A percentile compares a stretch with the other conserved stretches of the same genome.
phyloP scores from a whole-genome alignment of 1,140 invertebrate species.

The Drosophila kurseongensis region DNA sequence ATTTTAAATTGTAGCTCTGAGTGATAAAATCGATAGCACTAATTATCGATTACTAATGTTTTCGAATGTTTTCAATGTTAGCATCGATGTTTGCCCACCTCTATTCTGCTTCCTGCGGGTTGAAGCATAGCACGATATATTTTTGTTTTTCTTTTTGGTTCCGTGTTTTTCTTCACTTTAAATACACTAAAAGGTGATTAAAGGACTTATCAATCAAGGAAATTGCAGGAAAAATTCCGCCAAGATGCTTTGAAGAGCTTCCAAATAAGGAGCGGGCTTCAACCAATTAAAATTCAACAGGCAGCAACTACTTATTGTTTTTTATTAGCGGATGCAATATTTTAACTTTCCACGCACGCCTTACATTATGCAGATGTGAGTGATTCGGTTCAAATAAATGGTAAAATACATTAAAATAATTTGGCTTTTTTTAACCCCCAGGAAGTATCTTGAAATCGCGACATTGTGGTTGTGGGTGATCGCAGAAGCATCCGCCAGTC shows the following conservation, averaged over 20 bases:
- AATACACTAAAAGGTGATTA: slow-evolving; percentile 6
- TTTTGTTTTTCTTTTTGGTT: slow-evolving; percentile 52
- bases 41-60: too few species aligned
- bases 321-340: slow-evolving; percentile 22
- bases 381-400: neutral
- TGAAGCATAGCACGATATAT: slow-evolving; percentile 21
- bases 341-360: slow-evolving; percentile 20
- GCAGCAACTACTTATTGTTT: slow-evolving; percentile 26
- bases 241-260: slow-evolving; percentile 34
- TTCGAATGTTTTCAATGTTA: too few species aligned
- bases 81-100: too few species aligned
- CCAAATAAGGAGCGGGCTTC: slow-evolving; percentile 27
- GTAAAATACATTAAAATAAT: too few species aligned
- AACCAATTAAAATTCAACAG: slow-evolving; percentile 34
- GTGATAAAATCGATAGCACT: too few species aligned
- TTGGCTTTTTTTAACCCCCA: neutral
- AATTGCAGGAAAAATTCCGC: neutral
- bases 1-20: too few species aligned
- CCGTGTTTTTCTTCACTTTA: slow-evolving; percentile 41
- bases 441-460: neutral
- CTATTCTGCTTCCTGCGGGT: too few species aligned
- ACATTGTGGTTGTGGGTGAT: slow-evolving; percentile 26
- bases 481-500: slow-evolving; percentile 4
- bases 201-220: neutral
- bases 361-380: slow-evolving; percentile 34